Evolutionary conservation across 2,797 vertebrate species (phyloP).

Genomic region (Todus mexicanus): DNA sequence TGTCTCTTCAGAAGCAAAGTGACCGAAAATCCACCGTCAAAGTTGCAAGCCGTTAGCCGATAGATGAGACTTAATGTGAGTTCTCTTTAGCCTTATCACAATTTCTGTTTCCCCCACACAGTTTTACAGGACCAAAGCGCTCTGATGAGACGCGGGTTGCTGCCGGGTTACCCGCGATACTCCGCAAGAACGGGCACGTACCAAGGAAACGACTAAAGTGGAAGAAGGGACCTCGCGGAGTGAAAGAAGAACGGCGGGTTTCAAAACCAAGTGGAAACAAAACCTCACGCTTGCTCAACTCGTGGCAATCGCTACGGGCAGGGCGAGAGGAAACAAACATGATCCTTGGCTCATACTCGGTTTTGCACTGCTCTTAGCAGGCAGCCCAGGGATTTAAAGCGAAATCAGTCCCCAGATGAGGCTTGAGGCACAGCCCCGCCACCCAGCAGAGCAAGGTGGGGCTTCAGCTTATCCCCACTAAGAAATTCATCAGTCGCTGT

Average conservation of each 20-base stretch:
- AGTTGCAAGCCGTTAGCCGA: neutral
- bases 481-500: neutral
- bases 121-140: neutral
- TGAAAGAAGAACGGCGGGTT: neutral
- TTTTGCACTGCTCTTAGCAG: no score
- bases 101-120: neutral
- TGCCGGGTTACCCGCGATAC: fast-evolving
- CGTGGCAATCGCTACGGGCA: neutral
- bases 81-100: fast-evolving
- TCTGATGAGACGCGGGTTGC: neutral
- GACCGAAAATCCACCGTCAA: neutral
- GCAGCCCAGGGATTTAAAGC: neutral
- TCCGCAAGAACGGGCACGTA: neutral
- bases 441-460: fast-evolving
- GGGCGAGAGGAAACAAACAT: no score
- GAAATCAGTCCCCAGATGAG: neutral
- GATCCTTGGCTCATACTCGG: no score
- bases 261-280: neutral
- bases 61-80: neutral
- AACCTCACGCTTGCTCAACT: neutral
- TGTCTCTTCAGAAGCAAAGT: neutral
- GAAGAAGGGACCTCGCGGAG: neutral
- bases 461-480: neutral
- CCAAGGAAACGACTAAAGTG: neutral
- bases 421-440: neutral